These are phyloP conservation scores for Pavo muticus DNA, from an alignment of 2,113 vertebrate species.

Conservation along the genomic window DNA sequence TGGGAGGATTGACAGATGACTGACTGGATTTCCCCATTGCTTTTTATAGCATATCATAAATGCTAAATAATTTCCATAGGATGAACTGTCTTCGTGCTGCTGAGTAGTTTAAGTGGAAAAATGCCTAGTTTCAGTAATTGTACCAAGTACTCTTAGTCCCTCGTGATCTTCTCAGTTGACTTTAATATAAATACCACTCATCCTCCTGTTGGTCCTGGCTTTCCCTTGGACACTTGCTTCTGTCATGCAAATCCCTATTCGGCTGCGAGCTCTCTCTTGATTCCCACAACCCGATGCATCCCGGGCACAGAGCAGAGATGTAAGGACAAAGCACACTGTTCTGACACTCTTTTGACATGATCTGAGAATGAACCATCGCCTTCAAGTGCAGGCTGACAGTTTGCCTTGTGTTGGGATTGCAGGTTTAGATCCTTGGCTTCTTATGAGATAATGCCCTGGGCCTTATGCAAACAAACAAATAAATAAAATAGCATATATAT, in stretches of 20 bases:
- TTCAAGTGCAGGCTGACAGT: not conserved
- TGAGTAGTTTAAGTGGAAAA: conserved; percentile 8
- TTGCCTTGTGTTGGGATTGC: not conserved
- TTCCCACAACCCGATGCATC: fast-evolving
- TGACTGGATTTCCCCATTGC: conserved; percentile 17
- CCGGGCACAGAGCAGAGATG: fast-evolving
- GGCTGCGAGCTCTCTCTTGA: not conserved
- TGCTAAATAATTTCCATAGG: conserved; percentile 21
- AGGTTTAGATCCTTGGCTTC: not conserved
- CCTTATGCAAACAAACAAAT: not conserved
- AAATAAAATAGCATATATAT: fast-evolving
- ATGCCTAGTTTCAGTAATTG: fast-evolving
- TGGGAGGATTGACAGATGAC: conserved; percentile 24
- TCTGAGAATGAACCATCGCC: not conserved
- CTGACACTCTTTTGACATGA: not conserved
- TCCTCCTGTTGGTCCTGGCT: not conserved
- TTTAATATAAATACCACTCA: not conserved
- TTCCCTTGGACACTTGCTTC: not conserved
- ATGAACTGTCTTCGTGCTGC: not conserved
- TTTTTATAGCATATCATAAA: not conserved
- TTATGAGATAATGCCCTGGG: not conserved
- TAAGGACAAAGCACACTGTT: not conserved
- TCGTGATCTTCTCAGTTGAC: not conserved
- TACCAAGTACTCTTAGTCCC: fast-evolving
- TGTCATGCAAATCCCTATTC: not conserved